Conservation (phyloP, 2,797 vertebrate species). For the Lepilemur ruficaudatus region DNA sequence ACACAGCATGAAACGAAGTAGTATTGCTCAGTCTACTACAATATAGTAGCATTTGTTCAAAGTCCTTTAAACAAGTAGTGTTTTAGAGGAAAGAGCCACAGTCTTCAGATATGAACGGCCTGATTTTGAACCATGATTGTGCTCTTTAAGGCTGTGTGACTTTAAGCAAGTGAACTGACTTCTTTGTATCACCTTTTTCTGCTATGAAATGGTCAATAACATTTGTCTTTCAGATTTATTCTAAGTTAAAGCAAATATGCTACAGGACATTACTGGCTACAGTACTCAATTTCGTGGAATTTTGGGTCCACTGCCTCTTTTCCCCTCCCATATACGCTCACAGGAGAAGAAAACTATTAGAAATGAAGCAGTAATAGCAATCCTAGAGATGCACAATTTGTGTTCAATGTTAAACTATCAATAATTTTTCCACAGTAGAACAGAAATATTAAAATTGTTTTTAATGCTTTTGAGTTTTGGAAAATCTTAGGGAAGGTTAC, state of each 20-base stretch:
- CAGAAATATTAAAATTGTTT: background rate
- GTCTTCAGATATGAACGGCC: conserved; percentile 6
- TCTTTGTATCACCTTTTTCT: background rate
- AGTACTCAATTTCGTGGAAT: background rate
- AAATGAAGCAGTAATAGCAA: background rate
- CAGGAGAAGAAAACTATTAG: background rate
- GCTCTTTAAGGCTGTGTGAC: background rate
- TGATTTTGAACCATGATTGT: background rate
- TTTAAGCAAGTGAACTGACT: background rate
- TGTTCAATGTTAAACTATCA: background rate
- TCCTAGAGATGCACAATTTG: background rate
- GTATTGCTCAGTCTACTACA: conserved; percentile 44
- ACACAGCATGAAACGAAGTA: conserved; percentile 63
- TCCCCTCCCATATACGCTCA: background rate
- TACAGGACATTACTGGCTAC: background rate
- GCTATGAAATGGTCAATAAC: background rate
- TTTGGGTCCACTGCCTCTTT: background rate
- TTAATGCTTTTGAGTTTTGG: background rate
- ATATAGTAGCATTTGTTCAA: conserved; percentile 43
- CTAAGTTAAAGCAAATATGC: background rate
- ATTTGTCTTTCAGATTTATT: background rate
- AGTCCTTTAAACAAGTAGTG: conserved; percentile 22
- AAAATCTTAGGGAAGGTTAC: background rate
- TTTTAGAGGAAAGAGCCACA: conserved; percentile 41
- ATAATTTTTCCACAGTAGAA: background rate